Percentiles rank a stretch among this genome's conserved stretches.
Evolutionary conservation across 2,113 vertebrate genomes (phyloP).

Genomic region (Opisthocomus hoazin): DNA sequence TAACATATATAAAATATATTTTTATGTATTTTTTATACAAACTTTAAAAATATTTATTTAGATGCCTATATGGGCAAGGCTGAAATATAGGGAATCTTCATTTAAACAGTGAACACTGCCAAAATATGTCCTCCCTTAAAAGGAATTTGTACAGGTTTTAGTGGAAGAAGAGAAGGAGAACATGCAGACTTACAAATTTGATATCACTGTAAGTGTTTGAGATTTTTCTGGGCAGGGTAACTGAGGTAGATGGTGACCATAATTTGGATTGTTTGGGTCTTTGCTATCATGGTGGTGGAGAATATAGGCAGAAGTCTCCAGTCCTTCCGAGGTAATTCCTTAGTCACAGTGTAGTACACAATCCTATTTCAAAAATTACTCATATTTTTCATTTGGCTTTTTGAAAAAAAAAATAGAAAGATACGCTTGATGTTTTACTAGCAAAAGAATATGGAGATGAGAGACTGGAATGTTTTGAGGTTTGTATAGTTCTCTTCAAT

Average conservation of each 20-base stretch:
- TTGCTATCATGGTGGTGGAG: not conserved
- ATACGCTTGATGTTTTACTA: not conserved
- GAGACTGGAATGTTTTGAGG: not conserved
- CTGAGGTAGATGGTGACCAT: not conserved
- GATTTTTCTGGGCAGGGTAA: not conserved
- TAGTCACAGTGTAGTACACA: not conserved
- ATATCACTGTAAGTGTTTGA: not conserved
- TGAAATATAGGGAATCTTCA: not conserved
- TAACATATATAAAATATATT: too few relatives aligned
- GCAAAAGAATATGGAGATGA: not conserved
- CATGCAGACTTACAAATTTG: not conserved
- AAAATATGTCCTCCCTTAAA: not conserved
- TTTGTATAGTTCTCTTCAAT: not conserved
- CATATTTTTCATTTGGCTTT: not conserved
- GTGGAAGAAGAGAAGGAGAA: not conserved
- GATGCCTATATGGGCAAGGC: not conserved
- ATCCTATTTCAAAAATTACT: not conserved
- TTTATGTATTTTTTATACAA: not conserved
- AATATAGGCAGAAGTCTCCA: not conserved
- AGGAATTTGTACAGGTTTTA: not conserved
- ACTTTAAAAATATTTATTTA: not conserved
- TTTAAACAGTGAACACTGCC: not conserved
- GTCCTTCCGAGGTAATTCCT: not conserved
- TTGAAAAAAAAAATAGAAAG: not conserved
- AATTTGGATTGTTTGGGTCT: not conserved